Percentiles rank a stretch among this genome's conserved stretches.
Evolutionary conservation across 2,888 invertebrate species (phyloP).

Genomic region (Callyntrura sp.): DNA sequence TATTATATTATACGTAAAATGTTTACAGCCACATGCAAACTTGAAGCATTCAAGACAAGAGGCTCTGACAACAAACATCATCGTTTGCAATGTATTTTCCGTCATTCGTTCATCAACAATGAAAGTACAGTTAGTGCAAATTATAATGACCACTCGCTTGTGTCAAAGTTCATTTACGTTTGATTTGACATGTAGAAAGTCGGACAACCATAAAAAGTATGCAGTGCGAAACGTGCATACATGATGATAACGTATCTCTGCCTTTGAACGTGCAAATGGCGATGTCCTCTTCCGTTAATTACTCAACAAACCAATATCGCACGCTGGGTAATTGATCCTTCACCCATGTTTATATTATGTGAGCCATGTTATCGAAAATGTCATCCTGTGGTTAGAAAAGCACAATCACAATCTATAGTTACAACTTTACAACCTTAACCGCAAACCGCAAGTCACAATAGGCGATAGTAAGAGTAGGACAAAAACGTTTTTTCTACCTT

Average conservation of each 20-base stretch:
- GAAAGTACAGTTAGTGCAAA: too few relatives aligned
- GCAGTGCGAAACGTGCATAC: too few relatives aligned
- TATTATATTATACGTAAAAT: too few relatives aligned
- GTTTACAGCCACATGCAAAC: too few relatives aligned
- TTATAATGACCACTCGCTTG: slow-evolving; percentile 14
- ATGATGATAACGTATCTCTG: neutral
- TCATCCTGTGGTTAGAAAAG: neutral
- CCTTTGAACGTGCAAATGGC: neutral
- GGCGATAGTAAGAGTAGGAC: neutral
- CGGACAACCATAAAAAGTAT: neutral
- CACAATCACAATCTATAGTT: too few relatives aligned
- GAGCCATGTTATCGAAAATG: neutral
- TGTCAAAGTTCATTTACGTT: slow-evolving; percentile 68
- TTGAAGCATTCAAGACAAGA: too few relatives aligned
- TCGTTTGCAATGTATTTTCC: too few relatives aligned
- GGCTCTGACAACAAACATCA: too few relatives aligned
- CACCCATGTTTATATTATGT: neutral
- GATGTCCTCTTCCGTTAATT: neutral
- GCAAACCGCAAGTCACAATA: too few relatives aligned
- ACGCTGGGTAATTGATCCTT: too few relatives aligned
- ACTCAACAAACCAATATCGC: neutral
- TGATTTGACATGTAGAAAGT: slow-evolving; percentile 51
- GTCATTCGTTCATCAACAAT: too few relatives aligned
- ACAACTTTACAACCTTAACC: too few relatives aligned
- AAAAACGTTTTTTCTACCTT: neutral